phyloP scores from a whole-genome alignment of 2,888 invertebrate species.

The Tenthredo scrophulariae region DNA sequence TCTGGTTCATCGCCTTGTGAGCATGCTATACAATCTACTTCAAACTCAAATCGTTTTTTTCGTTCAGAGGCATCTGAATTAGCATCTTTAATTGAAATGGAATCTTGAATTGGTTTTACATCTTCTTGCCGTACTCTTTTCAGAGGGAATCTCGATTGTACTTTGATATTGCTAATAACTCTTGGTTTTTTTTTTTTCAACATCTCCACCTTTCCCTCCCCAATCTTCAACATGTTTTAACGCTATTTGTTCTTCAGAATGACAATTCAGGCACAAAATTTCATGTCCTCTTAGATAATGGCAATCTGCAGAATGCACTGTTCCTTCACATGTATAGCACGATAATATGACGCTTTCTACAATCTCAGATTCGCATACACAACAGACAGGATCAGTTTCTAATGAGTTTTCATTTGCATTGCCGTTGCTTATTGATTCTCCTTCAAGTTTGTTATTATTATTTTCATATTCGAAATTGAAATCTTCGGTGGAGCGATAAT shows the following conservation, averaged over 20 bases:
- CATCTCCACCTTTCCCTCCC: constrained; percentile 22
- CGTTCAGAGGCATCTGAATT: neutral
- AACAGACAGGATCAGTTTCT: neutral
- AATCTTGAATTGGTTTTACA: neutral
- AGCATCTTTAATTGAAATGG: neutral
- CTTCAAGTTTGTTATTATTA: constrained; percentile 4
- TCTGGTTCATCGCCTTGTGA: neutral
- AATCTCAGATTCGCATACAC: constrained; percentile 19
- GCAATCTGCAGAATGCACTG: neutral
- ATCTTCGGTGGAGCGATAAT: neutral
- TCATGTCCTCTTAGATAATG: constrained; percentile 22
- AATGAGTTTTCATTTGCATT: neutral
- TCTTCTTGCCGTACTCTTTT: neutral
- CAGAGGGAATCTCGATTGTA: neutral
- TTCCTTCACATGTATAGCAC: neutral
- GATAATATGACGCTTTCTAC: constrained; percentile 16
- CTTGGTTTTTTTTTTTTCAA: constrained; percentile 2
- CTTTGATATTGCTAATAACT: constrained; percentile 17
- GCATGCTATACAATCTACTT: constrained; percentile 5
- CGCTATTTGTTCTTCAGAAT: constrained; percentile 3
- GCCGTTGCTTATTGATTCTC: neutral
- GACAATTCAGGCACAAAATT: constrained; percentile 28
- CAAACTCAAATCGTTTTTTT: neutral
- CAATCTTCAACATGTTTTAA: constrained; percentile 10
- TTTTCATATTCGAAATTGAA: neutral